Base-by-base conservation (phyloP, 2,888 invertebrate genomes). In the Drosophila limbata region DNA sequence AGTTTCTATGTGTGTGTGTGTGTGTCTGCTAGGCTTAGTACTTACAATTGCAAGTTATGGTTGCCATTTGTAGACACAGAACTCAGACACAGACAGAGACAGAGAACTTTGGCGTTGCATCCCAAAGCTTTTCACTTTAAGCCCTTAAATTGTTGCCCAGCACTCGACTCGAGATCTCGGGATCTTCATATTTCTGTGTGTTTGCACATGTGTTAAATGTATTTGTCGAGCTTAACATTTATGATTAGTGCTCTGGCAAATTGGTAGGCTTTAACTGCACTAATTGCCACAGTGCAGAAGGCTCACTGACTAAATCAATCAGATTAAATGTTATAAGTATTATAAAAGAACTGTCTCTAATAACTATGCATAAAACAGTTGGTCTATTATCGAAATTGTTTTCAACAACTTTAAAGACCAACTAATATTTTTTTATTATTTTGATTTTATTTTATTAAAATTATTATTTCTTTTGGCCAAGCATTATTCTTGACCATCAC, bases 31-130 rank as follows among this genome's bases (percentile, higher is more conserved):
- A 55, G 77, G 73, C 80, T 79, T 79, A 85, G 63, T 56, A 40
- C 44, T 56, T 72, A 86, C 67, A 83, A 88, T 70, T 86, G 77
- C 67, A 86, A 79, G 80, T 79, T 81, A 79, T 81, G 79, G 57
- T 62, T 71, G 70, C 57, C 70, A 60, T 73, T 71, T 69, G 51
- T 55, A 44, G 51, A 17, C 40, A 48, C 39, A 51, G 42, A 25
- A 28, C 28, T 8, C 25, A 19, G 19, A 19, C 19, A 19, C 62
- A 44, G 45, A 21, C 40, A 47, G 33, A 51, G 42, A 25, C 57
- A 51, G 28, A 61, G 67, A 69, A 79, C 61, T 82, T 63, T 73
- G 72, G 55, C 81, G 37, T 33, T 33, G 65, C 21, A 61, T 52
- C 35, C 55, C 15, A 64, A 25, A 56, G 76, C 65, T 73, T 79